Conservation (phyloP, 2,113 vertebrate species). For the human (Homo sapiens) region DNA sequence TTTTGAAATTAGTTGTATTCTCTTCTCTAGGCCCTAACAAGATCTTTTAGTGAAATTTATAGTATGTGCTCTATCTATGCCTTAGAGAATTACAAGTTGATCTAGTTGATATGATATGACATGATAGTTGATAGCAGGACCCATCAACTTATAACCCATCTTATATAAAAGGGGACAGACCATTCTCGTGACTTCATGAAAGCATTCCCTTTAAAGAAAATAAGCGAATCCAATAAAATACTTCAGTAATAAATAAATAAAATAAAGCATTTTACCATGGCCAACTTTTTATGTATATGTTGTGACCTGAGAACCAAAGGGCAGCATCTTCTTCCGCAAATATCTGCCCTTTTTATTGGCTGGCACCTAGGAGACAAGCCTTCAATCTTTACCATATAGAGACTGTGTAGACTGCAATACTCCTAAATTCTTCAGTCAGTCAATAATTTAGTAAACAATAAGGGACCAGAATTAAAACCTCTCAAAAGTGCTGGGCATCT, state of each 20-base stretch:
- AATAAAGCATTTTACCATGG: neutral
- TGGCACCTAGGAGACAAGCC: neutral
- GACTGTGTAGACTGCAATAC: neutral
- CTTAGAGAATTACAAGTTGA: neutral
- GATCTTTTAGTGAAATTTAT: neutral
- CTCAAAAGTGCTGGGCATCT: neutral
- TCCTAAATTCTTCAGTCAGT: neutral
- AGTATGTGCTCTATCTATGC: neutral
- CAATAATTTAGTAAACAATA: neutral
- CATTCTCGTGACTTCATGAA: neutral
- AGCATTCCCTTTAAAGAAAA: neutral
- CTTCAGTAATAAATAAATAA: neutral
- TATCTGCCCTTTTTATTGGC: neutral
- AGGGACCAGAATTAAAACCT: neutral
- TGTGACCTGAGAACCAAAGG: conserved; percentile 7
- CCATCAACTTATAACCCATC: neutral
- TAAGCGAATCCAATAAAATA: neutral
- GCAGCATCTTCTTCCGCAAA: neutral
- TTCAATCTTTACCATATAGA: neutral
- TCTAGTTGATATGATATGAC: neutral
- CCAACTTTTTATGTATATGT: neutral
- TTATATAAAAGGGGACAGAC: neutral
- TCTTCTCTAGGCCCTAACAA: neutral
- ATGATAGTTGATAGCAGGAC: neutral
- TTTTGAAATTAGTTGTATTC: neutral